These are phyloP conservation scores for Holothuria glaberrima DNA, from an alignment of 35 echinoderm and acorn worm species.

Conservation along the genomic window DNA sequence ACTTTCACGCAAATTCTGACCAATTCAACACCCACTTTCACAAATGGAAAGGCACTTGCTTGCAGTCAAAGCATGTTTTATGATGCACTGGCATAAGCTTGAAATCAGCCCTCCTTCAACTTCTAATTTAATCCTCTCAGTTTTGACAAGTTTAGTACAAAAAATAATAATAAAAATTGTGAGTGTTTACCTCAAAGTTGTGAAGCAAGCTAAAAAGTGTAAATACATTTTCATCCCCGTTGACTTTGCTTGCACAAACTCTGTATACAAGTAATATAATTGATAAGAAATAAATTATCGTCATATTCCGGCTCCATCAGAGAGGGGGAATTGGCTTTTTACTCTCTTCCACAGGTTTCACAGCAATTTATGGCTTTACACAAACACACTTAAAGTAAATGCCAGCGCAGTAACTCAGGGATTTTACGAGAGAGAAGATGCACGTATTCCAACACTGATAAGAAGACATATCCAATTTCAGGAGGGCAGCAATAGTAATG, in stretches of 20 bases:
- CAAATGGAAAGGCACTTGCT: background rate
- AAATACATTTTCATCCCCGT: constrained; percentile 53
- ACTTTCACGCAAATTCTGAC: no score
- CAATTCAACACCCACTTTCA: no score
- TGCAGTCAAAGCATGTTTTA: constrained; percentile 16
- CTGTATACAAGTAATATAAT: constrained; percentile 31
- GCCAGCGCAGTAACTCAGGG: constrained; percentile 58
- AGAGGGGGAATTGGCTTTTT: constrained; percentile 50
- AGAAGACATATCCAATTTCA: constrained; percentile 45
- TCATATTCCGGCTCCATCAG: constrained; percentile 50
- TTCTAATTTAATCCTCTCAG: constrained; percentile 42
- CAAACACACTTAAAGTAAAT: constrained; percentile 64
- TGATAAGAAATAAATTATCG: constrained; percentile 60
- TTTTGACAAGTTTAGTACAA: constrained; percentile 57
- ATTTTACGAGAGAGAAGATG: constrained; percentile 33
- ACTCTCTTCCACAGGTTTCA: constrained; percentile 33
- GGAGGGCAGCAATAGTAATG: constrained; percentile 14
- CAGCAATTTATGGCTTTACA: constrained; percentile 61
- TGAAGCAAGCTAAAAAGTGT: constrained; percentile 47
- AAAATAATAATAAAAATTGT: constrained; percentile 57
- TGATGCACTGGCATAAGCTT: constrained; percentile 18
- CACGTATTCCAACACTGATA: constrained; percentile 44
- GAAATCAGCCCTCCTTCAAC: constrained; percentile 35
- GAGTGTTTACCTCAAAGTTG: constrained; percentile 49
- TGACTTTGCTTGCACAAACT: constrained; percentile 54